Conservation (phyloP, 2,113 vertebrate genomes). For the Condylura cristata region DNA sequence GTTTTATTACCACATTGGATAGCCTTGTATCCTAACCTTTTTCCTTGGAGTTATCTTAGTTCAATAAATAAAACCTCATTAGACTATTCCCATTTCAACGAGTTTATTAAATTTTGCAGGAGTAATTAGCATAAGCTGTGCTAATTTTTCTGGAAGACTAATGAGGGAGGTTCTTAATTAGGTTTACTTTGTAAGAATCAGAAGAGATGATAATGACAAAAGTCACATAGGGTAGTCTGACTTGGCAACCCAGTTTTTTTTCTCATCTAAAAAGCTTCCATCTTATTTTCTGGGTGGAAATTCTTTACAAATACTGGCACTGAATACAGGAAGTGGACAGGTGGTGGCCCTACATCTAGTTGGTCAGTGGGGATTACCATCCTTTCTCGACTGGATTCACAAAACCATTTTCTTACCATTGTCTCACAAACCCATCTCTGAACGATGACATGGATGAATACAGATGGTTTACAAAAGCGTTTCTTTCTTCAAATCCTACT, state of each 20-base stretch:
- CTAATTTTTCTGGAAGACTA: slow-evolving; percentile 99
- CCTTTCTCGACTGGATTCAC: slow-evolving; percentile 54
- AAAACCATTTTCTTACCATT: slow-evolving; percentile 72
- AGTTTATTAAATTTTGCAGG: slow-evolving; percentile 99
- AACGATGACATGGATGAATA: slow-evolving; percentile 54
- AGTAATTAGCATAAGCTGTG: slow-evolving; percentile 99
- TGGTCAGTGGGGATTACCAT: slow-evolving; percentile 61
- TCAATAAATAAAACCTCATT: slow-evolving; percentile 99
- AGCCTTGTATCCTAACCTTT: slow-evolving; percentile 90
- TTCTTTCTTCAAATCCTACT: slow-evolving; percentile 49
- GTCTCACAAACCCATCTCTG: slow-evolving; percentile 62
- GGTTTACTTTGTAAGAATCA: slow-evolving; percentile 94
- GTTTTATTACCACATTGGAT: slow-evolving; percentile 89
- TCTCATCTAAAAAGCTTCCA: slow-evolving; percentile 74
- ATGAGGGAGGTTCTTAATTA: slow-evolving; percentile 99
- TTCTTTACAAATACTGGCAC: slow-evolving; percentile 24
- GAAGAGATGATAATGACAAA: slow-evolving; percentile 92
- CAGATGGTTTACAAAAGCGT: slow-evolving; percentile 50
- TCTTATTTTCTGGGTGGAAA: slow-evolving; percentile 69
- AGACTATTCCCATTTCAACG: slow-evolving; percentile 97
- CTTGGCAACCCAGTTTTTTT: slow-evolving; percentile 81
- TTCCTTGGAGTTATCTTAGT: slow-evolving; percentile 97
- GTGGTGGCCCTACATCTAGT: neutral
- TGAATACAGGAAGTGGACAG: slow-evolving; percentile 64
- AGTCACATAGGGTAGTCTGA: slow-evolving; percentile 87